Evolutionary conservation across 2,113 vertebrate species (phyloP).

Genomic region (Tinamus guttatus): DNA sequence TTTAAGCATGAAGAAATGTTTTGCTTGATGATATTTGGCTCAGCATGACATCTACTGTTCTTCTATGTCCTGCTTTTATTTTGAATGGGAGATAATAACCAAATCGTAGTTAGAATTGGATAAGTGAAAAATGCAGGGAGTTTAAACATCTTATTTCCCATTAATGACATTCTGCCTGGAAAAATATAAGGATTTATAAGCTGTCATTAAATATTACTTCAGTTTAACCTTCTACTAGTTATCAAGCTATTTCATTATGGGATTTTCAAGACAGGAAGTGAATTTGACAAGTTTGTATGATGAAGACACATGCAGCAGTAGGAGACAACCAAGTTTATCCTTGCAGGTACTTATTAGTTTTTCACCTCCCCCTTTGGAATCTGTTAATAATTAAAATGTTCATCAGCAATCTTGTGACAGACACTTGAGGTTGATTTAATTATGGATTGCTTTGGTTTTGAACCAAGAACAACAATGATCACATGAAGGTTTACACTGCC

Average conservation of each 20-base stretch:
- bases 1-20: constrained; percentile 41
- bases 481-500: background rate
- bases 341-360: constrained; percentile 1
- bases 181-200: background rate
- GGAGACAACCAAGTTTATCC: constrained; percentile 29
- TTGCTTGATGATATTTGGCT: constrained; percentile 51
- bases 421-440: constrained; percentile 56
- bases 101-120: constrained; percentile 7
- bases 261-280: constrained; percentile 20
- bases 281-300: constrained; percentile 1
- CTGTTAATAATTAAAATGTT: constrained; percentile 52
- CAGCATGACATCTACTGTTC: constrained; percentile 38
- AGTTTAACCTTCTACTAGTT: constrained; percentile 14
- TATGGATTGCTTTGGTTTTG: constrained; percentile 46
- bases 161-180: constrained; percentile 1
- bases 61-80: constrained; percentile 58
- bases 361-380: background rate
- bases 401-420: constrained; percentile 20
- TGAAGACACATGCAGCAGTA: background rate
- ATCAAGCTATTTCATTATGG: constrained; percentile 24
- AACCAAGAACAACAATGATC: constrained; percentile 29
- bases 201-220: constrained; percentile 12
- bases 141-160: constrained; percentile 24
- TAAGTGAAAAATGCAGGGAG: constrained; percentile 17
- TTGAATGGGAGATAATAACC: constrained; percentile 45